These are phyloP conservation scores for Tyto alba DNA, from an alignment of 2,113 vertebrate species.

Conservation along the genomic window DNA sequence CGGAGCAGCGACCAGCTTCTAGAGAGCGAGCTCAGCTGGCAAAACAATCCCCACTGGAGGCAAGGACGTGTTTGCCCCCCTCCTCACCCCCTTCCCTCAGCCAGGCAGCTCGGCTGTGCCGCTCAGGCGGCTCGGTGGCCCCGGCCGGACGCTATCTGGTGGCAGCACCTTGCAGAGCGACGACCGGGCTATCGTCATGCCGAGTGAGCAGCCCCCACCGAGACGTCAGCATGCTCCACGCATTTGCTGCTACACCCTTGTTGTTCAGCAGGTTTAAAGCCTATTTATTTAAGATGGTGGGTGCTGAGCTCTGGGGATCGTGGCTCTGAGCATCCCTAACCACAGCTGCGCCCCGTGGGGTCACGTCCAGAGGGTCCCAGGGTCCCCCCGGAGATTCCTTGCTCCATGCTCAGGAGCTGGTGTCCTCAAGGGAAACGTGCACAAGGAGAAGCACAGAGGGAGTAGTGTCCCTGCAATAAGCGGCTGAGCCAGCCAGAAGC, in stretches of 20 bases:
- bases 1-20: fast-evolving
- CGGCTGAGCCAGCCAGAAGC: not conserved
- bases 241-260: not conserved
- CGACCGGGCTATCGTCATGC: not conserved
- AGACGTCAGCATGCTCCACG: fast-evolving
- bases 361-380: fast-evolving
- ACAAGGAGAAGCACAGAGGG: fast-evolving
- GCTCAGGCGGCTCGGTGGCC: fast-evolving
- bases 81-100: not conserved
- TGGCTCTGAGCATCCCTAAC: not conserved
- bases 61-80: not conserved
- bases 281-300: fast-evolving
- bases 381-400: fast-evolving
- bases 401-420: fast-evolving
- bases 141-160: not conserved
- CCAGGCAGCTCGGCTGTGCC: fast-evolving
- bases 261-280: not conserved
- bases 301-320: not conserved
- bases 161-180: not conserved
- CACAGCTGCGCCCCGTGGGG: not conserved
- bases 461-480: fast-evolving
- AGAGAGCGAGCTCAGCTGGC: not conserved
- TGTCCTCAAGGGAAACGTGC: not conserved
- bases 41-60: not conserved
- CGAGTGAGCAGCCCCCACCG: fast-evolving